Evolutionary conservation across 2,888 invertebrate genomes (phyloP).

Genomic region (Hirtodrosophila histrioides): DNA sequence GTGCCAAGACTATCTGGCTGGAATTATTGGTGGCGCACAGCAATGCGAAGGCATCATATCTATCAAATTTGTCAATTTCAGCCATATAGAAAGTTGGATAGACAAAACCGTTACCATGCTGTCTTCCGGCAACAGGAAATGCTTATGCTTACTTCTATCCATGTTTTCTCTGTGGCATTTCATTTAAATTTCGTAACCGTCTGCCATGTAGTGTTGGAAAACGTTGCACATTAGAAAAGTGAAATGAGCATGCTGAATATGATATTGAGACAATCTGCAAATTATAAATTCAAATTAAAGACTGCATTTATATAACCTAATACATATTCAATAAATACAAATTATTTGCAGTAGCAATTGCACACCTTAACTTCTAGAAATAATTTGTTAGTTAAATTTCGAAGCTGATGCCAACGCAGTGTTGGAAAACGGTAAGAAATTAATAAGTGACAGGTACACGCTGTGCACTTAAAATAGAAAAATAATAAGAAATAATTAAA

Average conservation of each 20-base stretch:
- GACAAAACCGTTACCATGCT: neutral
- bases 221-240: neutral
- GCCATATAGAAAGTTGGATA: constrained; percentile 30
- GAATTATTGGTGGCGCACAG: constrained; percentile 48
- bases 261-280: too few species aligned
- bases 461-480: neutral
- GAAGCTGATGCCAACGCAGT: neutral
- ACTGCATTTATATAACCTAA: too few species aligned
- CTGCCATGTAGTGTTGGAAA: neutral
- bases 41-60: constrained; percentile 31
- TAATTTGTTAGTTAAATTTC: too few species aligned
- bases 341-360: too few species aligned
- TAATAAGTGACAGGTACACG: too few species aligned
- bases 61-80: constrained; percentile 52
- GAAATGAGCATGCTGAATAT: neutral
- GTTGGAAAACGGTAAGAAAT: constrained; percentile 3
- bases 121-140: neutral
- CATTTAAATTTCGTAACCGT: neutral
- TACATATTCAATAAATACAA: too few species aligned
- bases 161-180: constrained; percentile 1
- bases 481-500: neutral
- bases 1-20: constrained; percentile 31
- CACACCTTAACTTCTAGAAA: too few species aligned
- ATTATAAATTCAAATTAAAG: too few species aligned
- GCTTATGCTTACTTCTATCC: constrained; percentile 3